Evolutionary conservation across 2,113 vertebrate species (phyloP).

Genomic region (Galbula dea): DNA sequence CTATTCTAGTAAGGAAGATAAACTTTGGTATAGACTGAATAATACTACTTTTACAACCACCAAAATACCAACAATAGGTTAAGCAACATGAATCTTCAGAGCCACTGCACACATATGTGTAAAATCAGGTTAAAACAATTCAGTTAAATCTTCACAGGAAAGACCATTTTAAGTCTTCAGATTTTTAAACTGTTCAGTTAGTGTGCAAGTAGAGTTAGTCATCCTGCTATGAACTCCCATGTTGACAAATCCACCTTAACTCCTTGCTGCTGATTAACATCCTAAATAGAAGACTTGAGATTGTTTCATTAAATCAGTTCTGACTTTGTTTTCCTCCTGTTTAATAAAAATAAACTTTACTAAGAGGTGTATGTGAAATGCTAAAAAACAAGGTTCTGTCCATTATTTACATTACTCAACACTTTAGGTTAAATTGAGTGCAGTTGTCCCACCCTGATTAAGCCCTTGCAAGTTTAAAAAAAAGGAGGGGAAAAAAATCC

Average conservation of each 20-base stretch:
- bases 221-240: neutral
- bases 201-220: neutral
- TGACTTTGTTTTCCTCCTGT: neutral
- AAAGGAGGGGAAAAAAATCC: neutral
- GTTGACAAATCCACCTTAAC: neutral
- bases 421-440: neutral
- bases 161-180: neutral
- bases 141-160: neutral
- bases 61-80: neutral
- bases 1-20: neutral
- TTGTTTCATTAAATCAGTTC: neutral
- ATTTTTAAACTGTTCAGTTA: accelerated
- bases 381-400: neutral
- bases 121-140: neutral
- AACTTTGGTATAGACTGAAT: neutral
- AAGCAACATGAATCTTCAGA: neutral
- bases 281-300: neutral
- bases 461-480: neutral
- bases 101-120: neutral
- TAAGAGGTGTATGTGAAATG: neutral
- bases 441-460: neutral
- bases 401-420: neutral
- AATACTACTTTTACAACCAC: neutral
- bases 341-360: neutral
- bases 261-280: neutral